Percentiles rank a stretch among this genome's conserved stretches.
phyloP scores from a whole-genome alignment of 2,888 invertebrate species.

The Drosophila stalkeri region DNA sequence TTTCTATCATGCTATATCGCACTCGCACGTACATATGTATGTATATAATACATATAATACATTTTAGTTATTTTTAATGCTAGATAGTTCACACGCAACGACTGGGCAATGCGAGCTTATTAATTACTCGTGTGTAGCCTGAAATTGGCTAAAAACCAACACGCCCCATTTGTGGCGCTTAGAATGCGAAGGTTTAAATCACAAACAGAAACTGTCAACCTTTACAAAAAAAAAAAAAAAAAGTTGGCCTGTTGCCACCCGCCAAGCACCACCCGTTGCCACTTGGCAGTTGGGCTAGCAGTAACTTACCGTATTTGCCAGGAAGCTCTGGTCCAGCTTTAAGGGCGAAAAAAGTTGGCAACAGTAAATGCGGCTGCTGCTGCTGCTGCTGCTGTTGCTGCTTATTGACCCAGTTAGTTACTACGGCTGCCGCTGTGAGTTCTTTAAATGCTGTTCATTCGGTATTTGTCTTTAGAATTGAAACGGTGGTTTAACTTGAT shows the following conservation, averaged over 20 bases:
- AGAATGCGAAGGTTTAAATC: background rate
- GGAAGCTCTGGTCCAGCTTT: constrained; percentile 26
- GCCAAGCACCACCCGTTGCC: background rate
- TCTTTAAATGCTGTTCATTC: constrained; percentile 51
- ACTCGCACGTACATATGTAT: no score
- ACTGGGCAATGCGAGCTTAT: background rate
- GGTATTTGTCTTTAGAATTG: constrained; percentile 35
- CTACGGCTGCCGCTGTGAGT: constrained; percentile 2
- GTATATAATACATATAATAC: background rate
- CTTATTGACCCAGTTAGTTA: constrained; percentile 60
- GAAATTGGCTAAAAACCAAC: background rate
- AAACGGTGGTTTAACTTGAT: constrained; percentile 47
- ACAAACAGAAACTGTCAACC: constrained; percentile 9
- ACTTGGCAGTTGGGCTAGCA: constrained; percentile 7
- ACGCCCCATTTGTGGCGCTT: background rate
- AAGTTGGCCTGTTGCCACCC: constrained; percentile 16
- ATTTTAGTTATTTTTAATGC: no score
- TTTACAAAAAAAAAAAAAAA: constrained; percentile 32
- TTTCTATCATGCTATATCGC: background rate
- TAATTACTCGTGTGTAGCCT: background rate
- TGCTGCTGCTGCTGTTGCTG: constrained; percentile 26
- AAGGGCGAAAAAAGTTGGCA: constrained; percentile 47
- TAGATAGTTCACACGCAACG: background rate
- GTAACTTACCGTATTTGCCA: constrained; percentile 55
- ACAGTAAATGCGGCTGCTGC: constrained; percentile 25